A percentile compares a stretch with the other conserved stretches of the same genome.
phyloP scores from a whole-genome alignment of 2,888 invertebrate genomes.

The Oscheius myriophilus region DNA sequence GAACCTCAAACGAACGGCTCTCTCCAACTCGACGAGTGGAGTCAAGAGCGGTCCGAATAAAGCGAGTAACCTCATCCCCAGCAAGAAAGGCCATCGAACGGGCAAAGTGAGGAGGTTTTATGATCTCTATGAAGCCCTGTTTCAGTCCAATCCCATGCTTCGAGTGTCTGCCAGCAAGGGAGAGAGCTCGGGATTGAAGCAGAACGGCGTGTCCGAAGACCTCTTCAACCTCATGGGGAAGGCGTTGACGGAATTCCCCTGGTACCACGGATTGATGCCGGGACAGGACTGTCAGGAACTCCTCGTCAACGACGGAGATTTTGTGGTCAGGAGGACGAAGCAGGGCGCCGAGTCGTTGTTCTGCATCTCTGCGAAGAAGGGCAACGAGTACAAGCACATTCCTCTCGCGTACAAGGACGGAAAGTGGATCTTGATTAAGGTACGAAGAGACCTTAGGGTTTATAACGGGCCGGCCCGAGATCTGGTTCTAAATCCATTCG shows the following conservation, averaged over 20 bases:
- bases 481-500: background rate
- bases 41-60: too few species aligned
- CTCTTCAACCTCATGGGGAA: background rate
- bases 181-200: too few species aligned
- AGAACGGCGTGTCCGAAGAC: too few species aligned
- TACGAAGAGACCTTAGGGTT: background rate
- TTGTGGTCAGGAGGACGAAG: slow-evolving; percentile 9
- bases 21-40: too few species aligned
- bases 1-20: too few species aligned
- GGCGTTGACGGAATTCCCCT: background rate
- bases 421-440: slow-evolving; percentile 5
- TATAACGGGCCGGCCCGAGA: background rate
- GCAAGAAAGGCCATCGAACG: too few species aligned
- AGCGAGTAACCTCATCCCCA: too few species aligned
- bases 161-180: too few species aligned
- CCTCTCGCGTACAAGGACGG: slow-evolving; percentile 6
- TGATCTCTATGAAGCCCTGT: too few species aligned
- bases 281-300: background rate
- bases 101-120: too few species aligned
- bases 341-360: background rate
- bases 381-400: slow-evolving; percentile 1
- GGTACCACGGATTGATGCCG: slow-evolving; percentile 25
- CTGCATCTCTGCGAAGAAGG: slow-evolving; percentile 12
- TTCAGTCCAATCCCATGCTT: too few species aligned
- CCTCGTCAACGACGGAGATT: slow-evolving; percentile 6